These are phyloP conservation scores for Tridacna crocea DNA, from an alignment of 2,888 invertebrate genomes.

Conservation along the genomic window DNA sequence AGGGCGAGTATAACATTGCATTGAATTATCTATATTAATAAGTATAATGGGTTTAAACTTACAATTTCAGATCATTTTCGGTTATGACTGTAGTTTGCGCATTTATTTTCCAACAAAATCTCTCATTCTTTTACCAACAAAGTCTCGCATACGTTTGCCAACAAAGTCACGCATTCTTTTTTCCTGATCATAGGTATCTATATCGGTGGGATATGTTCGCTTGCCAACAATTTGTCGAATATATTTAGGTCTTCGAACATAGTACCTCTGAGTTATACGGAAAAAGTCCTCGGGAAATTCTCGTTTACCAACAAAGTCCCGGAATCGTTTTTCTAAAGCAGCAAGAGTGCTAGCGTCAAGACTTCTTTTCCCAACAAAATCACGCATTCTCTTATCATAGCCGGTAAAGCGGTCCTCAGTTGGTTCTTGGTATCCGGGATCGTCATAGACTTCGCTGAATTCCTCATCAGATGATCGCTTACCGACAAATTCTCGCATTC, in stretches of 20 bases:
- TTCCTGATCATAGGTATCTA: constrained; percentile 32
- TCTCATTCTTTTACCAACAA: constrained; percentile 54
- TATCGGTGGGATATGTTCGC: constrained; percentile 16
- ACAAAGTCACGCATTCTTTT: constrained; percentile 57
- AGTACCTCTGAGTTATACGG: constrained; percentile 31
- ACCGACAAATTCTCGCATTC: constrained; percentile 52
- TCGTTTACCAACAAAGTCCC: constrained; percentile 60
- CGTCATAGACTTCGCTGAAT: neutral
- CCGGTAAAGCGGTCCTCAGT: constrained; percentile 8
- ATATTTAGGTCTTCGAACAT: constrained; percentile 56
- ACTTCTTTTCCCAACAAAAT: constrained; percentile 55
- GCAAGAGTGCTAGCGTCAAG: constrained; percentile 24
- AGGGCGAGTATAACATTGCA: too few species aligned
- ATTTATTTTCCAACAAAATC: constrained; percentile 53
- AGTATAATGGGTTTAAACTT: too few species aligned
- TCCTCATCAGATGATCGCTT: constrained; percentile 19
- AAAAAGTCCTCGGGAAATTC: constrained; percentile 39
- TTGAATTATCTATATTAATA: too few species aligned
- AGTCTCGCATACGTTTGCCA: constrained; percentile 53
- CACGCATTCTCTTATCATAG: constrained; percentile 55
- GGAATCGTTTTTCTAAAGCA: constrained; percentile 49
- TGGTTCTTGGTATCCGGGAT: neutral
- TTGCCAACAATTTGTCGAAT: constrained; percentile 56
- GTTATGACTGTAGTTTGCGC: neutral
- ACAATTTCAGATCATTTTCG: too few species aligned